phyloP scores from a whole-genome alignment of 2,113 vertebrate species.

The Microcebus lehilahytsara region DNA sequence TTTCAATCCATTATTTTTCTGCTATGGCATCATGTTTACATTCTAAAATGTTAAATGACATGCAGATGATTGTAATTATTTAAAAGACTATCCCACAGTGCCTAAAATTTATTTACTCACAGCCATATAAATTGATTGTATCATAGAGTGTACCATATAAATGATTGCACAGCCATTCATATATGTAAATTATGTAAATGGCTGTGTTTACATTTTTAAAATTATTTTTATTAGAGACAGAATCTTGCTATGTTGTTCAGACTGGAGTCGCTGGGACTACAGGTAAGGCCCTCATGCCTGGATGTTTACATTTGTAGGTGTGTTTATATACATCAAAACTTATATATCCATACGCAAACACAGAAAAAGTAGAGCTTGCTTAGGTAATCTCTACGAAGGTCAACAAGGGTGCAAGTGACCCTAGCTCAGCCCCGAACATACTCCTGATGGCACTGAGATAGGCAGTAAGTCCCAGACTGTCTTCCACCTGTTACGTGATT shows the following conservation, averaged over 20 bases:
- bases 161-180: background rate
- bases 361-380: background rate
- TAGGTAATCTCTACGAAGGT: background rate
- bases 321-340: background rate
- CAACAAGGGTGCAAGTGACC: too few relatives aligned
- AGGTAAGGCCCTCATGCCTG: too few relatives aligned
- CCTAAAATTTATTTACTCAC: background rate
- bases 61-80: too few relatives aligned
- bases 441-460: background rate
- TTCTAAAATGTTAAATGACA: background rate
- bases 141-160: background rate
- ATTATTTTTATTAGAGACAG: too few relatives aligned
- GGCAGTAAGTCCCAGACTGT: too few relatives aligned
- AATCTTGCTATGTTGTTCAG: too few relatives aligned
- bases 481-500: background rate
- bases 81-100: background rate
- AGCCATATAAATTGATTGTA: background rate
- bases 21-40: background rate
- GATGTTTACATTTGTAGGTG: background rate
- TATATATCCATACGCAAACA: rapidly evolving
- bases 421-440: too few relatives aligned
- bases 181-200: background rate
- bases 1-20: too few relatives aligned
- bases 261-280: too few relatives aligned
- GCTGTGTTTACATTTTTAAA: background rate